Base-by-base conservation (phyloP, 2,113 vertebrate genomes). In the Scophthalmus maximus region DNA sequence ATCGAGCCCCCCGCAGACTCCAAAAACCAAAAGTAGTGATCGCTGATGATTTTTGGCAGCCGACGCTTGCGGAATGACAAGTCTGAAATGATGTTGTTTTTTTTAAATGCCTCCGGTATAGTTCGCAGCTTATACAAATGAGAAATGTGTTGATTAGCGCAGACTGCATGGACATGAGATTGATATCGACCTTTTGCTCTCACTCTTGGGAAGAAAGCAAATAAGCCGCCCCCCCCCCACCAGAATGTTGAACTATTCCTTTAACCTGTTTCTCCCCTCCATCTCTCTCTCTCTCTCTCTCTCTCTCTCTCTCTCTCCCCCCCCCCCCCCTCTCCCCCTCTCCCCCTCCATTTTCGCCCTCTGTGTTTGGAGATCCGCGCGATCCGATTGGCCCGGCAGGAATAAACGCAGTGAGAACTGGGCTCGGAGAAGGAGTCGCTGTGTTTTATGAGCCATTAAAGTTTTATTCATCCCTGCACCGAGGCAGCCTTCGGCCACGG, bases 381-480 rank as follows among this genome's bases (percentile, higher is more conserved):
- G 4, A 47, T 81, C 73, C 29, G 77, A 91, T 91, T 82, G 81
- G 86, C 36, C 57, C 22, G 78, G 90, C 90, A 92, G 91, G 72
- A 82, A 85, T 74, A 92, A 83, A 86, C 22, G 88, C 91, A 88
- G 90, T 92, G 93, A 91, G n/a, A 94, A 94, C 93, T 83, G 90
- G 88, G 88, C 91, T 91, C 10, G 14, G 94, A 95, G 95, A 97
- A 85, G 94, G 94, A 96, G 96, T 95, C 90, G 86, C 94, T 94
- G 94, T 96, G 95, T 96, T 98, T 98, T 97, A 98, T 95, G 96
- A 97, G 95, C 95, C 95, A 97, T 98, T 97, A 97, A 98, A 96
- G 94, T 96, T 98, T 97, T 97, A 98, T 97, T 97, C 96, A 96
- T 97, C 95, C 94, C 95, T 95, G 95, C 95, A 94, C 94, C 50